Base-by-base conservation (phyloP, 2,888 invertebrate species). In the Drosophila mimetica region DNA sequence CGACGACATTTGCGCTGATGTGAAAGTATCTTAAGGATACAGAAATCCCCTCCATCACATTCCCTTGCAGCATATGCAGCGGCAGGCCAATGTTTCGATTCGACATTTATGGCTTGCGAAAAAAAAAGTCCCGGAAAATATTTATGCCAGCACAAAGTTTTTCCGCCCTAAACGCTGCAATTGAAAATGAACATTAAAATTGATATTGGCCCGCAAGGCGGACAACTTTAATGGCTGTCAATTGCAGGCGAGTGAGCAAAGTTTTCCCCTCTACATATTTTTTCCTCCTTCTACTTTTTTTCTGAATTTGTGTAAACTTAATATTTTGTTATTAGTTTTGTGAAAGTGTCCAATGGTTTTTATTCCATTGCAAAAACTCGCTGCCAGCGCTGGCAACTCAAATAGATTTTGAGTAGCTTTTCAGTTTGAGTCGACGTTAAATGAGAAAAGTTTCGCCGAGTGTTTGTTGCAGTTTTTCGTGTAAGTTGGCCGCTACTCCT, bases 351-450 rank as follows among this genome's bases (percentile, higher is more conserved):
- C 84, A 71, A 54, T 74, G 77, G 65, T 73, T 79, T 72, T 78
- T 51, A 42, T 59, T 58, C 58, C 41, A 54, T 60, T 74, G 50
- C 50, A 36, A 42, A 37, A 34, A 32, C 28, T 32, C 37, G 53
- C 48, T 32, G 51, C 34, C 53, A 42, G 25, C 55, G 28, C 11
- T 5, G 34, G 42, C 46, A 63, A 52, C 42, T 87, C 85, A 83
- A 83, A 87, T 83, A 83, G 86, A 79, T 88, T 86, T 86, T 79
- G 83, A 86, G 87, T 78, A 87, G 82, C 82, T 87, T 87, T 81
- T 81, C 64, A 86, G 87, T 86, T 86, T 77, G 88, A 79, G 70
- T 72, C 66, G 59, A 71, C 79, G 72, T 81, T 80, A 88, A 88
- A 85, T 85, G 85, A 85, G 85, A 88, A 85, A 85, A 85, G 84